These are phyloP conservation scores for Clarias batrachus DNA, from an alignment of 2,113 vertebrate genomes.

Conservation along the genomic window DNA sequence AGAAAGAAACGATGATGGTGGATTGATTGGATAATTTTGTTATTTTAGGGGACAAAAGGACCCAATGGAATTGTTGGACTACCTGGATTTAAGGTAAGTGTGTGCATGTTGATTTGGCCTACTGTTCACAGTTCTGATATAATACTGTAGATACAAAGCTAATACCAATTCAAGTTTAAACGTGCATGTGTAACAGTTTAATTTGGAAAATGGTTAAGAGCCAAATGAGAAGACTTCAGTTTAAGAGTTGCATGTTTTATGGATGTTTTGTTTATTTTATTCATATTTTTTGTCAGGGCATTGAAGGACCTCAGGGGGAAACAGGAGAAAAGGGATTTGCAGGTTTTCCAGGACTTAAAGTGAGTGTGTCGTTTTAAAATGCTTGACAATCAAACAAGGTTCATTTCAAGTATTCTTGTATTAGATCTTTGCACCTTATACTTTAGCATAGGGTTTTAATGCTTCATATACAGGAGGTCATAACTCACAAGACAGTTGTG, in stretches of 20 bases:
- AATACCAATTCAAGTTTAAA: too few species aligned
- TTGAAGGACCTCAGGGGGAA: constrained; percentile 36
- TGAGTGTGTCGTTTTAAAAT: constrained; percentile 47
- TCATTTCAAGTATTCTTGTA: neutral
- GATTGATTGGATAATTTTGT: neutral
- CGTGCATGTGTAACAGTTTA: too few species aligned
- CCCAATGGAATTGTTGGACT: neutral
- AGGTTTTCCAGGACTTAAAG: constrained; percentile 66
- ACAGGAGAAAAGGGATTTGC: constrained; percentile 71
- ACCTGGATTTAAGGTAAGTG: neutral
- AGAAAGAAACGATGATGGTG: neutral
- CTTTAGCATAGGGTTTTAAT: neutral
- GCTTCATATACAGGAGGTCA: neutral
- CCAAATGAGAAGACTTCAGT: too few species aligned
- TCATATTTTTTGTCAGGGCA: constrained; percentile 56
- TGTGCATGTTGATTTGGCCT: neutral
- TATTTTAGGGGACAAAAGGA: constrained; percentile 10
- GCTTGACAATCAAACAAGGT: neutral
- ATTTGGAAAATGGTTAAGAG: too few species aligned
- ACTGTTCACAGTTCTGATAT: neutral
- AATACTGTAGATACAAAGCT: too few species aligned
- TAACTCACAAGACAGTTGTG: neutral
- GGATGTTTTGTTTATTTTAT: neutral
- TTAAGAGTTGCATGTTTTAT: neutral
- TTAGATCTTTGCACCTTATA: neutral